phyloP scores from a whole-genome alignment of 2,113 vertebrate species.

The Ondatra zibethicus region DNA sequence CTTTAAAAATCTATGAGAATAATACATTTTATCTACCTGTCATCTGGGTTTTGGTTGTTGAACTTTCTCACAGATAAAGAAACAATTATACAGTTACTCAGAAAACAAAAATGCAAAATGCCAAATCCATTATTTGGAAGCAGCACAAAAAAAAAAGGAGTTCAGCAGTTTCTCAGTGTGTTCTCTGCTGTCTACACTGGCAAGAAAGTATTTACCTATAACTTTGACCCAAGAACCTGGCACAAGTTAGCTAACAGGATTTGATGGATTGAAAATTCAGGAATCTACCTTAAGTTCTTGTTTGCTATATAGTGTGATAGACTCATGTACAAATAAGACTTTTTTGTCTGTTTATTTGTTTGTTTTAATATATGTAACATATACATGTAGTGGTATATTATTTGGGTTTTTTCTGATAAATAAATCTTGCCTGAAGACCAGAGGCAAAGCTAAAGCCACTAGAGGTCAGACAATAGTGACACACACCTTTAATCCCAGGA shows the following conservation, averaged over 20 bases:
- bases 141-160: background rate
- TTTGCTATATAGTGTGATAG: background rate
- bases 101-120: background rate
- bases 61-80: conserved; percentile 56
- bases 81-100: background rate
- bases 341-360: background rate
- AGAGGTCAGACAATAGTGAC: no score
- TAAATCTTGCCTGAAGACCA: no score
- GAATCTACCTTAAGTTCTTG: background rate
- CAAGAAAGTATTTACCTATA: accelerated
- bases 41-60: background rate
- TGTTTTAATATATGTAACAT: background rate
- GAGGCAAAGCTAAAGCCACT: no score
- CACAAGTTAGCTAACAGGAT: background rate
- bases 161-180: background rate
- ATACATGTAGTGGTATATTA: background rate
- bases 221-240: background rate
- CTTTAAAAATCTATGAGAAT: conserved; percentile 36
- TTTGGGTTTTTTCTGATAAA: no score
- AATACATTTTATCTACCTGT: conserved; percentile 54
- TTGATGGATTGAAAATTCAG: background rate
- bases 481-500: no score
- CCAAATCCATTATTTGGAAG: background rate
- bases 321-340: accelerated
- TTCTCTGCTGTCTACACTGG: background rate